phyloP scores from a whole-genome alignment of 2,888 invertebrate species.

The Papilio demoleus region DNA sequence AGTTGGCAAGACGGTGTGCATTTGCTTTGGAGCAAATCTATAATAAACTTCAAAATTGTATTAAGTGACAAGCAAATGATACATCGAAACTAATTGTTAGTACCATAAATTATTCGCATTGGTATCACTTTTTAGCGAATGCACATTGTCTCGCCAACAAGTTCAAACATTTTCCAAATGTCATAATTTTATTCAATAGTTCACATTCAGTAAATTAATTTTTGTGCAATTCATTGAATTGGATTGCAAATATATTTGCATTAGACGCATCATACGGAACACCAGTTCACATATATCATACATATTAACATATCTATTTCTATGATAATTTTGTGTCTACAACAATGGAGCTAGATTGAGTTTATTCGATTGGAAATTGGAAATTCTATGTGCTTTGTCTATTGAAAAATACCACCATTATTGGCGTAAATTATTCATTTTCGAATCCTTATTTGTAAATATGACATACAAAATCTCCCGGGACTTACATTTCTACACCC shows the following conservation, averaged over 20 bases:
- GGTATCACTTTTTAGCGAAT: too few species aligned
- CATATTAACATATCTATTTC: conserved; percentile 31
- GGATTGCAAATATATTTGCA: conserved; percentile 22
- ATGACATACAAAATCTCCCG: too few species aligned
- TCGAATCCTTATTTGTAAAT: background rate
- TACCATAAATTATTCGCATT: too few species aligned
- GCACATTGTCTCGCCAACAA: too few species aligned
- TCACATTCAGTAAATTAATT: background rate
- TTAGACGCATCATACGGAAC: conserved; percentile 17
- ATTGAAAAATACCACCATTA: background rate
- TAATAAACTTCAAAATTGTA: too few species aligned
- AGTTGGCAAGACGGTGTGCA: too few species aligned
- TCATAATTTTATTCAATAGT: background rate
- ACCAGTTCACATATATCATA: conserved; percentile 28
- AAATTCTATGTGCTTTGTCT: conserved; percentile 10
- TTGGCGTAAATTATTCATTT: background rate
- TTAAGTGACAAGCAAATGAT: too few species aligned
- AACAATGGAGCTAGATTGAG: conserved; percentile 28
- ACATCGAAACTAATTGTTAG: too few species aligned
- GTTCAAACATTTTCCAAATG: too few species aligned
- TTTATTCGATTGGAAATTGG: conserved; percentile 35
- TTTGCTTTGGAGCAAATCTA: too few species aligned
- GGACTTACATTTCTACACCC: too few species aligned
- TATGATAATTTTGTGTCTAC: conserved; percentile 30
- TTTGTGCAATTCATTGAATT: conserved; percentile 12